Conservation (phyloP, 2,888 invertebrate genomes). For the Cacoxenus indagator region DNA sequence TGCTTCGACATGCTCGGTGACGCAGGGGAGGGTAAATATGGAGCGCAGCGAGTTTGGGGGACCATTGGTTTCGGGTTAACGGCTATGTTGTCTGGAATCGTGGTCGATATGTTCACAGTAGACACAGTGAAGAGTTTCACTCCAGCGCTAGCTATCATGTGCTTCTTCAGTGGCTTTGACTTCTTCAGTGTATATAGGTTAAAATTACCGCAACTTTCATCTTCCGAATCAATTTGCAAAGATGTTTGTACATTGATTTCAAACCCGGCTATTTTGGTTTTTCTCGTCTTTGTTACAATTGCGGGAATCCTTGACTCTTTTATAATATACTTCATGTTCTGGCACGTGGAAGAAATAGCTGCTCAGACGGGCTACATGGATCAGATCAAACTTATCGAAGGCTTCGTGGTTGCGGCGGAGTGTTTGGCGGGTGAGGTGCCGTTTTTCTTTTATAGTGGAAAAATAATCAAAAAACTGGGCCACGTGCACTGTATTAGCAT, state of each 20-base stretch:
- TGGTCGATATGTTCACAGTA: conserved; percentile 77
- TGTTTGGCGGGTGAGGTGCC: conserved; percentile 84
- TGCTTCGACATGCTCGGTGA: conserved; percentile 89
- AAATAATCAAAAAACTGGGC: conserved; percentile 83
- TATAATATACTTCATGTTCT: conserved; percentile 86
- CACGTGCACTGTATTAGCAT: conserved; percentile 84
- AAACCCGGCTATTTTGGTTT: conserved; percentile 77
- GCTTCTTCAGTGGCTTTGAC: conserved; percentile 77
- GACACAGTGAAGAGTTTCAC: conserved; percentile 76
- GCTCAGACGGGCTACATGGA: conserved; percentile 74
- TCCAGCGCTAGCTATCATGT: conserved; percentile 80
- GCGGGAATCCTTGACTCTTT: conserved; percentile 86
- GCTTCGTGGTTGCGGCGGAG: conserved; percentile 83
- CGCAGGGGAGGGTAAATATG: conserved; percentile 79
- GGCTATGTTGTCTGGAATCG: conserved; percentile 79
- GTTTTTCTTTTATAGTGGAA: conserved; percentile 81
- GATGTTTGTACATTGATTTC: conserved; percentile 77
- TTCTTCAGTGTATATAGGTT: conserved; percentile 75
- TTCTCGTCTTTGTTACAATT: conserved; percentile 80
- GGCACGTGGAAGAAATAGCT: conserved; percentile 86
- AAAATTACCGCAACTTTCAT: conserved; percentile 79
- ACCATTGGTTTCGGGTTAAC: conserved; percentile 84
- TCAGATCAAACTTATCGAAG: conserved; percentile 84
- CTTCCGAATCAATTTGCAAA: conserved; percentile 78
- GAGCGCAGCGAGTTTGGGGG: conserved; percentile 86